A percentile compares a stretch with the other conserved stretches of the same genome.
These are phyloP conservation scores for Cercopithecus mona DNA, from an alignment of 2,113 vertebrate species.

Conservation along the genomic window DNA sequence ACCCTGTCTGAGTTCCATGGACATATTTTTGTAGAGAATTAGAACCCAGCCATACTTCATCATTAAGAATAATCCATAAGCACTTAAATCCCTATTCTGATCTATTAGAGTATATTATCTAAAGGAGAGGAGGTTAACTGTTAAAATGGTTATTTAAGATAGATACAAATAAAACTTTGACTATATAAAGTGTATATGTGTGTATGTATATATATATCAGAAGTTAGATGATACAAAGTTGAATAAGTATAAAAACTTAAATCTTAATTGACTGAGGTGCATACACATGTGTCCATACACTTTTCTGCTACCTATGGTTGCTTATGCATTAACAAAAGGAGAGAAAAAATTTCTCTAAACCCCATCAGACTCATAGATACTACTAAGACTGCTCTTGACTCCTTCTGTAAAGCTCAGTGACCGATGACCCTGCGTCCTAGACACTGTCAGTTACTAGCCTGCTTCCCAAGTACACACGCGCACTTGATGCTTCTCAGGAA, in stretches of 20 bases:
- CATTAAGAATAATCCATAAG: background rate
- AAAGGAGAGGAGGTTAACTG: background rate
- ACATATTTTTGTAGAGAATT: background rate
- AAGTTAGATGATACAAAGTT: background rate
- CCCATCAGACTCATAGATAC: background rate
- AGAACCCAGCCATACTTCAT: background rate
- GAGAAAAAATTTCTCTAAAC: background rate
- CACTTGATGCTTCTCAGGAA: background rate
- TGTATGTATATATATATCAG: background rate
- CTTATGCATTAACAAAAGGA: background rate
- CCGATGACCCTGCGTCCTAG: background rate
- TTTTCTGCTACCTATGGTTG: background rate
- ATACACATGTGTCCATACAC: background rate
- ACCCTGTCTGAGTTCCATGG: background rate
- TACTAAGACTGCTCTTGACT: background rate
- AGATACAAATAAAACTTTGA: background rate
- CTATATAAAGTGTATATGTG: background rate
- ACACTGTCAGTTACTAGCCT: background rate
- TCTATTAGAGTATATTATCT: background rate
- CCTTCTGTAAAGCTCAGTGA: background rate
- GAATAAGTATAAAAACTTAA: constrained; percentile 15
- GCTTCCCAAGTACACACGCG: background rate
- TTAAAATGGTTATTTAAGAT: background rate
- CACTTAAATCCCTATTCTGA: background rate
- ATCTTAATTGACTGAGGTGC: background rate